Base-by-base conservation (phyloP, 2,113 vertebrate species). In the Garra rufa region DNA sequence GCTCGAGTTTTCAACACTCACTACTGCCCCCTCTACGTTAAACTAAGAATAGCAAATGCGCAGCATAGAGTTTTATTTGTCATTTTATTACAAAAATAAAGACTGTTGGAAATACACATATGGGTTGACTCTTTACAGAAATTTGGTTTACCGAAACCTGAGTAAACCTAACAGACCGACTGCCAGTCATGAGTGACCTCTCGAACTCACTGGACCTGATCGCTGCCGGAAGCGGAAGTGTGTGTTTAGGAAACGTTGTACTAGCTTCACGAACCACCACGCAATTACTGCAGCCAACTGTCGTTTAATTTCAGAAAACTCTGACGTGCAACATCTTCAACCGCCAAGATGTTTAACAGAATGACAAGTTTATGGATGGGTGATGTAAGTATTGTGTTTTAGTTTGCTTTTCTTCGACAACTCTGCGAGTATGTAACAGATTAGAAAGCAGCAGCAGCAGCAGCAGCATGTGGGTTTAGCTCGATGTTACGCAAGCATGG, bases 301-400 rank as follows among this genome's bases (percentile, higher is more conserved):
- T 48, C 44, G 73, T 3, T 70, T n/a, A 24, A 50, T 38, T 81
- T 52, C 11, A 70, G 2, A 14, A 55, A 82, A 24, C 3, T 28
- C 2, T 28, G 61, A 4, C 19, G 26, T 30, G 7, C 34, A 4
- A 14, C 52, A 8, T 17, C 24, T 71, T 6, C 19, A 46, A 10
- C 8, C 57, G 52, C 0, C 43, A 92, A 84, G 30, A 95, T 95
- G 95, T 95, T 95, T 75, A 95, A 95, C 90, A 86, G 95, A 88
- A 94, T 95, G 91, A 95, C 93, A 17, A 95, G 94, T 83, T 83
- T 95, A 9, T 95, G 95, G 95, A 95, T 95, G 95, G 95, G 95
- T 82, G 95, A 95, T 61, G 95, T 95, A 92, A 63, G 94, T 89
- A 67, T 8, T 13, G 17, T 15, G 43, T 2, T 44, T 21, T 50